A percentile compares a stretch with the other conserved stretches of the same genome.
These are phyloP conservation scores for Agonopterix heracliana DNA, from an alignment of 2,888 invertebrate species.

Conservation along the genomic window DNA sequence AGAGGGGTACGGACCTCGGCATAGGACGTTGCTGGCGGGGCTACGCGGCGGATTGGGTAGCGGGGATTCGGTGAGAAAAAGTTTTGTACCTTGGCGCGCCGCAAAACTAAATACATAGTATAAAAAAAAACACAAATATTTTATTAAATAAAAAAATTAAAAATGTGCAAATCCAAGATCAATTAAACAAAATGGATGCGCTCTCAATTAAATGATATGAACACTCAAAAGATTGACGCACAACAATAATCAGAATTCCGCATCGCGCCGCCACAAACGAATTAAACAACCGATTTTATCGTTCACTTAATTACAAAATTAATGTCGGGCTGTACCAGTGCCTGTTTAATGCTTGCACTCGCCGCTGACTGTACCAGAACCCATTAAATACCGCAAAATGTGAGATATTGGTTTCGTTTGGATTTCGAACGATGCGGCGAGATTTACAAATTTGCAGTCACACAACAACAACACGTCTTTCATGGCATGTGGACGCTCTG, in stretches of 20 bases:
- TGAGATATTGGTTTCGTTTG: constrained; percentile 19
- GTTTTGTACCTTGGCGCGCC: too few species aligned
- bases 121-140: too few species aligned
- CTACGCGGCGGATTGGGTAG: too few species aligned
- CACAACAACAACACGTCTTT: neutral
- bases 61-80: too few species aligned
- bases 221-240: constrained; percentile 15
- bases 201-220: constrained; percentile 2
- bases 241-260: constrained; percentile 34
- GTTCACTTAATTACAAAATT: constrained; percentile 62
- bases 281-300: constrained; percentile 62
- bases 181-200: too few species aligned
- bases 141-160: too few species aligned
- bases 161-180: too few species aligned
- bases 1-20: too few species aligned
- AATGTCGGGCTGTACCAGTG: constrained; percentile 37
- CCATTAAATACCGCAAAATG: constrained; percentile 18
- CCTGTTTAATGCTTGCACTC: constrained; percentile 29
- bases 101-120: too few species aligned
- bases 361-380: constrained; percentile 11
- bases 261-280: constrained; percentile 42
- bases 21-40: too few species aligned
- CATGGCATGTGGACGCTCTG: too few species aligned
- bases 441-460: neutral
- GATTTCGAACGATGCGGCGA: constrained; percentile 18